Evolutionary conservation across 2,797 vertebrate species (phyloP).

Genomic region (Gephyroberyx darwinii): DNA sequence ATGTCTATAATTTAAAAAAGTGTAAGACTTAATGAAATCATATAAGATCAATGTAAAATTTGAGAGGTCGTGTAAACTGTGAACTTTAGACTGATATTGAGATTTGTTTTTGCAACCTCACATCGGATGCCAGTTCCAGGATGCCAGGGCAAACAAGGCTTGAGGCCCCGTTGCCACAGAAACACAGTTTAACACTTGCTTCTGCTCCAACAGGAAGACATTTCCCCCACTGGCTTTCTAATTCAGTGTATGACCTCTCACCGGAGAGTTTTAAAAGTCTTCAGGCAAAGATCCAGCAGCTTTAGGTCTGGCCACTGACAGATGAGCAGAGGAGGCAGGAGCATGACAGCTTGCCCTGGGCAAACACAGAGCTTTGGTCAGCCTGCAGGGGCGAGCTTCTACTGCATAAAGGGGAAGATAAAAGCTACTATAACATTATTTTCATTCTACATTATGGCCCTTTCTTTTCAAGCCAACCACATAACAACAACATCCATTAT

Average conservation of each 20-base stretch:
- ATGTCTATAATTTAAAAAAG: neutral
- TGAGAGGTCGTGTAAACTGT: conserved; percentile 36
- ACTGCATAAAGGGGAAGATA: conserved; percentile 52
- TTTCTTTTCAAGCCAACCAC: conserved; percentile 58
- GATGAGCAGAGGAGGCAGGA: conserved; percentile 78
- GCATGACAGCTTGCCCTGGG: conserved; percentile 79
- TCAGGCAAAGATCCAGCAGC: conserved; percentile 79
- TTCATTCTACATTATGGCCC: conserved; percentile 60
- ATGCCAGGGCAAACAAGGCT: conserved; percentile 57
- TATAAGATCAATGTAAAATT: conserved; percentile 39
- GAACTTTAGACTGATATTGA: conserved; percentile 52
- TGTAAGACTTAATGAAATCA: conserved; percentile 8
- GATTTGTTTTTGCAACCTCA: conserved; percentile 48
- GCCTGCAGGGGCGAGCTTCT: conserved; percentile 76
- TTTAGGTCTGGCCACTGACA: conserved; percentile 81
- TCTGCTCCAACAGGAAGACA: conserved; percentile 73
- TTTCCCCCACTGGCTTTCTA: conserved; percentile 77
- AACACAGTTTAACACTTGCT: conserved; percentile 77
- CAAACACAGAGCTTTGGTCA: conserved; percentile 76
- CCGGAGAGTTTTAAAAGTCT: conserved; percentile 83
- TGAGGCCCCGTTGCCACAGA: conserved; percentile 65
- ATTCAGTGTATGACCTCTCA: conserved; percentile 83
- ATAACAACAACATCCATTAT: conserved; percentile 52
- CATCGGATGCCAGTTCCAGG: conserved; percentile 53
- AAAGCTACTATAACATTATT: conserved; percentile 58